phyloP scores from a whole-genome alignment of 64 coral and sea anemone species.

The Montipora efflorescens region DNA sequence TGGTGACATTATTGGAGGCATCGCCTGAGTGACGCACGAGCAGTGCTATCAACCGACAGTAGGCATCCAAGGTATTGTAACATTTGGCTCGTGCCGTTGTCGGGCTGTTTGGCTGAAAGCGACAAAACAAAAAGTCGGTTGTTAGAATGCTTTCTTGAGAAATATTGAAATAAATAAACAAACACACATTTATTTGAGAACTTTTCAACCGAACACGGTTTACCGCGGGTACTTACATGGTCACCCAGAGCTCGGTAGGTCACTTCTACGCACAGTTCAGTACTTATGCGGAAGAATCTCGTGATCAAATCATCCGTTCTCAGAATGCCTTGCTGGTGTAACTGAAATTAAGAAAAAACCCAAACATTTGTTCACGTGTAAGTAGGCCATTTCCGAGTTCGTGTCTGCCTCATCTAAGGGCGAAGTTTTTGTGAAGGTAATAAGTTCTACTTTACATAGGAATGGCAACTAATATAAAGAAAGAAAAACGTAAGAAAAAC shows the following conservation, averaged over 20 bases:
- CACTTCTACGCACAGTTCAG: conserved; percentile 93
- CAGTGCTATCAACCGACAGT: conserved; percentile 92
- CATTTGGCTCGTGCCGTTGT: conserved; percentile 87
- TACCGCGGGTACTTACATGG: conserved; percentile 69
- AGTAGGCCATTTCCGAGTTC: too few species aligned
- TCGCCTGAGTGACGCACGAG: conserved; percentile 95
- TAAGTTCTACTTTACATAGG: too few species aligned
- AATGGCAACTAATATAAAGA: too few species aligned
- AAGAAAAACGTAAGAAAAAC: too few species aligned
- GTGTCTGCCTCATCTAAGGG: too few species aligned
- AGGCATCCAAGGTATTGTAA: conserved; percentile 94
- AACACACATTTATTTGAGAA: too few species aligned
- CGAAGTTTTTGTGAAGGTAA: too few species aligned
- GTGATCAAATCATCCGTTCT: conserved; percentile 99
- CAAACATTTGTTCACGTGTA: background rate
- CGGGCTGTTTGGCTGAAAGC: conserved; percentile 76
- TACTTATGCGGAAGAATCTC: conserved; percentile 97
- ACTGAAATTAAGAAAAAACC: conserved; percentile 54
- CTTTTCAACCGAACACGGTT: too few species aligned
- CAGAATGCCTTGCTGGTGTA: conserved; percentile 97
- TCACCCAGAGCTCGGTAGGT: conserved; percentile 89
- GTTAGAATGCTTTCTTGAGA: too few species aligned
- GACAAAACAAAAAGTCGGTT: background rate
- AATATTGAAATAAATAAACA: too few species aligned
- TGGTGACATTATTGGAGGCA: conserved; percentile 94